Base-by-base conservation (phyloP, 92 coral and sea anemone species). In the Ricordea florida region DNA sequence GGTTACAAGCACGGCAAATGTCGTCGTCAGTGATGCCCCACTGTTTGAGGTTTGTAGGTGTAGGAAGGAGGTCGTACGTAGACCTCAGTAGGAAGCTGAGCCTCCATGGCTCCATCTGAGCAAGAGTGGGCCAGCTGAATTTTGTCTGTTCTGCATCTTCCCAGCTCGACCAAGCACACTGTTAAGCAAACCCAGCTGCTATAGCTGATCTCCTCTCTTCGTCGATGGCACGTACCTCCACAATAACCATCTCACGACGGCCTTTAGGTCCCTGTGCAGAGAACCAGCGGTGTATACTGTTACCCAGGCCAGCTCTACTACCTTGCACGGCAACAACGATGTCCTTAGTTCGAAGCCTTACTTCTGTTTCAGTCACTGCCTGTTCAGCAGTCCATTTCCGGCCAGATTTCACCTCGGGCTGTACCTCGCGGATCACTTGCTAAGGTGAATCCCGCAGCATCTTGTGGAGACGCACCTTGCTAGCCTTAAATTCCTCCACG, bases 181-280 rank as follows among this genome's bases (percentile, higher is more conserved):
- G 79, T 59, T 72, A 29, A 34, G 60, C 68, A 53, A 33, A 45
- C 35, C 64, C 68, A 49, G 66, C 80, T 14, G 80, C 80, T 49
- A 38, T 57, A 53, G 25, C 42, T 37, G 60, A 23, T 27, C 69
- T 17, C 23, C 56, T 37, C 58, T 73, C 69, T 56, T 73, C 69
- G 16, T 73, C 45, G 40, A 17, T 57, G 30, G 15, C 38, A 33
- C 59, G 64, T 25, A 59, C 41, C 20, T 73, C 69, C 21, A 29
- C 49, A 43, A 57, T 37, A 30, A 55, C 79, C 79, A 72, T 44
- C 44, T 50, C 76, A 25, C 48, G 16, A 49, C 26, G 61, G 13
- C 45, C 76, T 35, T 28, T 52, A 5, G 38, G 44, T 30, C 24
- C 61, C 18, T 29, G 29, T 29, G 32, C 43, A 9, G 76, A 69